phyloP scores from a whole-genome alignment of 2,888 invertebrate genomes.

The Dione vanillae region DNA sequence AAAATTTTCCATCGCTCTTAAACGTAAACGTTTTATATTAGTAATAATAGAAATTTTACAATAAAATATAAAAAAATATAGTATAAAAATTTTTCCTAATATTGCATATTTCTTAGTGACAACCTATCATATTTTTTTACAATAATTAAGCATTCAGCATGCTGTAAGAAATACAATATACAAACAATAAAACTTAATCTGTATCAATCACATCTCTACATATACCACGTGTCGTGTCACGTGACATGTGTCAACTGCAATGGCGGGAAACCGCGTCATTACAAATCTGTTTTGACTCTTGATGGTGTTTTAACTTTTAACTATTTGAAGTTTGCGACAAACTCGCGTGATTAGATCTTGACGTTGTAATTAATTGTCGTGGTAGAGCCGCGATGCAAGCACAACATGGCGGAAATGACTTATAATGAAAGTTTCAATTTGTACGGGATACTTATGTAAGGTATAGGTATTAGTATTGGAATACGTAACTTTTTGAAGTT shows the following conservation, averaged over 20 bases:
- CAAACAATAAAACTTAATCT: background rate
- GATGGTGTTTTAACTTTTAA: conserved; percentile 20
- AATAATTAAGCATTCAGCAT: no score
- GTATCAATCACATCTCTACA: background rate
- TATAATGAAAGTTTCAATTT: conserved; percentile 3
- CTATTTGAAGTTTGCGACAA: conserved; percentile 28
- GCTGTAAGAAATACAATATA: no score
- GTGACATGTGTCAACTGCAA: conserved; percentile 31
- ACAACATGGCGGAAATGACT: background rate
- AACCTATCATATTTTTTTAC: no score
- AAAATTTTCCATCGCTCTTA: no score
- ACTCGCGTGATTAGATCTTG: conserved; percentile 25
- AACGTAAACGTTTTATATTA: no score
- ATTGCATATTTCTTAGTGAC: no score
- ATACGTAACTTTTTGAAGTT: no score
- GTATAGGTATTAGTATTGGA: no score
- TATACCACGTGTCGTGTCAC: conserved; percentile 2
- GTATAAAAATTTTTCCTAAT: no score
- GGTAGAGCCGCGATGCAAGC: background rate
- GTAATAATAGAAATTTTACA: no score
- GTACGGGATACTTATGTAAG: background rate
- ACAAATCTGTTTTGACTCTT: conserved; percentile 28
- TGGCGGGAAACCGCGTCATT: conserved; percentile 37
- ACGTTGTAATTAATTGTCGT: conserved; percentile 22
- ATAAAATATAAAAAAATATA: no score